Percentiles rank a stretch among this genome's conserved stretches.
Evolutionary conservation across 2,888 invertebrate species (phyloP).

Genomic region (Rhagium mordax): DNA sequence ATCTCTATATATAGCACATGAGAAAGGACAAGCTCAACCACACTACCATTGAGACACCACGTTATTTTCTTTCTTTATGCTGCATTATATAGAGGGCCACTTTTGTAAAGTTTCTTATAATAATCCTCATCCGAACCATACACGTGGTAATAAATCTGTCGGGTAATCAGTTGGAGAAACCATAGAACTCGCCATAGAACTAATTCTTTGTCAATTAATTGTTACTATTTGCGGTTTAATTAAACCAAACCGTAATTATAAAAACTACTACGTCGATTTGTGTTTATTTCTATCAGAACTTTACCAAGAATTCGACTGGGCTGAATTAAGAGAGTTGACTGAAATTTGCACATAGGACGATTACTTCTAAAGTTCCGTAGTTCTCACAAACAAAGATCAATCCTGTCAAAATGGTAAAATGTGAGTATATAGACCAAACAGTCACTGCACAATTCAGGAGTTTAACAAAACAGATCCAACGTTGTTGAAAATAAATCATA

Average conservation of each 20-base stretch:
- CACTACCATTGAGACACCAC: background rate
- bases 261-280: background rate
- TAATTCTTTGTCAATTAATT: background rate
- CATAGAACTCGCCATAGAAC: background rate
- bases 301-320: too few relatives aligned
- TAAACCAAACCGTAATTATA: background rate
- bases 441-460: too few relatives aligned
- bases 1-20: background rate
- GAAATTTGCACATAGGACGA: too few relatives aligned
- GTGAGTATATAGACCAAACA: too few relatives aligned
- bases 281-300: too few relatives aligned
- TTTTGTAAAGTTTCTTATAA: slow-evolving; percentile 11
- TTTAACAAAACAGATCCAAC: too few relatives aligned
- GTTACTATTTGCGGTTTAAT: too few relatives aligned
- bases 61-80: background rate
- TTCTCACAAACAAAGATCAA: too few relatives aligned
- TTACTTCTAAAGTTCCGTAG: too few relatives aligned
- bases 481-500: too few relatives aligned
- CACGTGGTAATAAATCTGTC: slow-evolving; percentile 5
- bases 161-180: background rate
- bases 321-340: too few relatives aligned
- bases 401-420: too few relatives aligned
- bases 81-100: background rate
- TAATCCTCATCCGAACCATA: slow-evolving; percentile 9
- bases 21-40: background rate